phyloP scores from a whole-genome alignment of 2,113 vertebrate genomes.

The Hystrix cristata region DNA sequence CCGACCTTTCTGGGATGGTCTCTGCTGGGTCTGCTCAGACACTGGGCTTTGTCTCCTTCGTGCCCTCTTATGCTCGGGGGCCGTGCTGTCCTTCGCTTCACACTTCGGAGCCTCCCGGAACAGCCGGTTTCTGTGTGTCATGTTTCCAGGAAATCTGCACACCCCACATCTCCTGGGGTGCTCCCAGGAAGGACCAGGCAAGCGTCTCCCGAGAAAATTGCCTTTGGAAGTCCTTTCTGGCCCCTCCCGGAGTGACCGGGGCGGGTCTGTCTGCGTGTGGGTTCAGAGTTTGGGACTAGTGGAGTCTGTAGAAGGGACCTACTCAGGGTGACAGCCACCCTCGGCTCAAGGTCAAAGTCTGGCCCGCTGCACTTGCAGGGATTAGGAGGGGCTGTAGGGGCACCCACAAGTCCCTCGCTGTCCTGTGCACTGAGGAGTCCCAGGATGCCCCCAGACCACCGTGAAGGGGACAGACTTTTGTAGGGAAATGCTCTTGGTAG shows the following conservation, averaged over 20 bases:
- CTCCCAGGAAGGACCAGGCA: not conserved
- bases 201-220: not conserved
- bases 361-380: not conserved
- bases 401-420: too few relatives aligned
- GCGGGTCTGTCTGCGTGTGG: fast-evolving
- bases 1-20: not conserved
- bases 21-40: not conserved
- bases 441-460: not conserved
- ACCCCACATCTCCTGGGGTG: not conserved
- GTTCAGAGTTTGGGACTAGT: not conserved
- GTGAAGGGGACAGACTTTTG: not conserved
- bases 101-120: not conserved
- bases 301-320: too few relatives aligned
- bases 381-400: not conserved
- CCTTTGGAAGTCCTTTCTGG: not conserved
- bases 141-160: not conserved
- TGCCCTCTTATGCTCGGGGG: fast-evolving
- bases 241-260: not conserved
- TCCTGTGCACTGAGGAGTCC: not conserved
- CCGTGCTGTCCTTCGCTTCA: fast-evolving
- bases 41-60: not conserved
- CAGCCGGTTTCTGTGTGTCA: not conserved
- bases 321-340: not conserved
- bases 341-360: not conserved
- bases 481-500: too few relatives aligned